phyloP scores from a whole-genome alignment of 2,888 invertebrate genomes.

The Thera obeliscata region DNA sequence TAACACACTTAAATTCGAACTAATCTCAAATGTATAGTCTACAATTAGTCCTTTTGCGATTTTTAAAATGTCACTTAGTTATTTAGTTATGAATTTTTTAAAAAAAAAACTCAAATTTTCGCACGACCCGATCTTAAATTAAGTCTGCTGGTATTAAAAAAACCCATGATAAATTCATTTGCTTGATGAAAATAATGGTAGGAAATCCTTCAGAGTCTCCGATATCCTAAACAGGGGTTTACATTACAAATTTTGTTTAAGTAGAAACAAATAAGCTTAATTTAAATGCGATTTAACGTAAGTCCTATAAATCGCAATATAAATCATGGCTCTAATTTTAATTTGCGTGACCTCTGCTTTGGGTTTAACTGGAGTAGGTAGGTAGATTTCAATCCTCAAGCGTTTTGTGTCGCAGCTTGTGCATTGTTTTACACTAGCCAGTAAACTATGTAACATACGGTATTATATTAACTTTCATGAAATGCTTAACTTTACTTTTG shows the following conservation, averaged over 20 bases:
- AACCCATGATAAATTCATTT: background rate
- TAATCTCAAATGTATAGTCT: too few relatives aligned
- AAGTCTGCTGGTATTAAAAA: too few relatives aligned
- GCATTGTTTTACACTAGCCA: conserved; percentile 14
- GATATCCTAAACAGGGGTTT: background rate
- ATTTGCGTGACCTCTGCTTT: conserved; percentile 30
- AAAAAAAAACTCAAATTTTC: too few relatives aligned
- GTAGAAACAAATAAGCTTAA: conserved; percentile 12
- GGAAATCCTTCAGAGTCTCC: background rate
- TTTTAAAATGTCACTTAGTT: too few relatives aligned
- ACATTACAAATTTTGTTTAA: background rate
- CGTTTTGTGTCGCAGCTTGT: conserved; percentile 20
- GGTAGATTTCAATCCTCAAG: conserved; percentile 28
- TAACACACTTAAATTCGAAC: too few relatives aligned
- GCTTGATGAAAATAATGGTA: background rate
- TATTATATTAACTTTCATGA: conserved; percentile 33
- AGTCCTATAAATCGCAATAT: background rate
- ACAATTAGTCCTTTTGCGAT: too few relatives aligned
- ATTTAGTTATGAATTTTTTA: too few relatives aligned
- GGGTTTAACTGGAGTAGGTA: conserved; percentile 26
- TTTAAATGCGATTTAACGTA: background rate
- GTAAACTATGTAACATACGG: conserved; percentile 25
- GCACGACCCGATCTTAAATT: too few relatives aligned
- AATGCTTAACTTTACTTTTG: conserved; percentile 35
- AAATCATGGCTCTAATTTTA: conserved; percentile 30